Evolutionary conservation across 2,888 invertebrate species (phyloP).

Genomic region (Trilocha varians): DNA sequence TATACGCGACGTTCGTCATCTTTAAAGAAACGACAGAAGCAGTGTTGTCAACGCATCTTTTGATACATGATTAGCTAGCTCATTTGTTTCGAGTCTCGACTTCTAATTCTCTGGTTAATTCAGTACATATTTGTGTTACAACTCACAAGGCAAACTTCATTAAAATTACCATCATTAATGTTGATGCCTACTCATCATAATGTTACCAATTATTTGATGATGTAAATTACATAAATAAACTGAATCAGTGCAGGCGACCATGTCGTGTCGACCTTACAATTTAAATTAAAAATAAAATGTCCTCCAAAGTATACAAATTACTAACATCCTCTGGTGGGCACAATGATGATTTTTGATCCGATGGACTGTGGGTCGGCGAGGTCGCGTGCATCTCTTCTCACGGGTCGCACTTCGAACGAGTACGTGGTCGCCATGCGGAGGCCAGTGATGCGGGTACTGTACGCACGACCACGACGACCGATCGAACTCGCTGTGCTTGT

Average conservation of each 20-base stretch:
- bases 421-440: constrained; percentile 88
- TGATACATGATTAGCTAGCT: no score
- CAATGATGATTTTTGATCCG: constrained; percentile 80
- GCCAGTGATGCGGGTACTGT: constrained; percentile 76
- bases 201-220: no score
- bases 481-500: constrained; percentile 25
- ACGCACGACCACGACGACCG: constrained; percentile 46
- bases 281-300: neutral
- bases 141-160: no score
- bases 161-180: no score
- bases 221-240: no score
- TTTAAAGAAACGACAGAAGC: no score
- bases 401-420: constrained; percentile 81
- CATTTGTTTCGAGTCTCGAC: no score
- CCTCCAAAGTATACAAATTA: constrained; percentile 13
- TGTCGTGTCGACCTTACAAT: neutral
- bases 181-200: no score
- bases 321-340: constrained; percentile 90
- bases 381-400: constrained; percentile 66
- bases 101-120: no score
- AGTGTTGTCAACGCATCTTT: no score
- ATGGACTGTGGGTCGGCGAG: constrained; percentile 69
- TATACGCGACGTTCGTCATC: no score
- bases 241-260: neutral
- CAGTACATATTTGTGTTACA: no score